Evolutionary conservation across 2,888 invertebrate species (phyloP).

Genomic region (Macropis europaea): DNA sequence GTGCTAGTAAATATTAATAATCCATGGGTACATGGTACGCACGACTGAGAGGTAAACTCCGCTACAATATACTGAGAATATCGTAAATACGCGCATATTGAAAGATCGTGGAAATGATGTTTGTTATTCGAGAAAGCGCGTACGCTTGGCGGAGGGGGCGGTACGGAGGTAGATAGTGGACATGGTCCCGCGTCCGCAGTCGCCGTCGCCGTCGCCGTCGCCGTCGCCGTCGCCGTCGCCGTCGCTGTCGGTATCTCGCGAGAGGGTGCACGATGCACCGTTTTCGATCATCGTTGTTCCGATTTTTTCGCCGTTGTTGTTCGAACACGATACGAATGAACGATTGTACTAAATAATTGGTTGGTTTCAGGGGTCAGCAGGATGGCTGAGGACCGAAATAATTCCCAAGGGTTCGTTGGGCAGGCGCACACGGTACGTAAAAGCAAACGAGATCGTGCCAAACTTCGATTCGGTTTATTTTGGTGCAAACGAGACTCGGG

Average conservation of each 20-base stretch:
- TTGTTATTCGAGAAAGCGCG: neutral
- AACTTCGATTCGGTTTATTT: constrained; percentile 49
- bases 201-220: too few species aligned
- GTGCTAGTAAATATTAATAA: neutral
- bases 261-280: neutral
- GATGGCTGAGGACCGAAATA: constrained; percentile 75
- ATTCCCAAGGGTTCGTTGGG: constrained; percentile 71
- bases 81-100: neutral
- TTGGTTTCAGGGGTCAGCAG: constrained; percentile 67
- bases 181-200: too few species aligned
- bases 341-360: constrained; percentile 16
- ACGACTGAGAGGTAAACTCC: neutral
- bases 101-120: neutral
- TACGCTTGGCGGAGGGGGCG: too few species aligned
- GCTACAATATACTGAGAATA: neutral
- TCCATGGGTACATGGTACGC: neutral
- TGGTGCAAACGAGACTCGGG: constrained; percentile 24
- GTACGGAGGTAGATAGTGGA: too few species aligned
- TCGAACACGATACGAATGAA: neutral
- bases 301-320: too few species aligned
- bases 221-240: too few species aligned
- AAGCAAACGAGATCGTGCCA: constrained; percentile 46
- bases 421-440: constrained; percentile 72
- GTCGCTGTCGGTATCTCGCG: too few species aligned
- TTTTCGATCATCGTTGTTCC: too few species aligned